phyloP scores from a whole-genome alignment of 2,797 vertebrate species.

The Heliangelus exortis region DNA sequence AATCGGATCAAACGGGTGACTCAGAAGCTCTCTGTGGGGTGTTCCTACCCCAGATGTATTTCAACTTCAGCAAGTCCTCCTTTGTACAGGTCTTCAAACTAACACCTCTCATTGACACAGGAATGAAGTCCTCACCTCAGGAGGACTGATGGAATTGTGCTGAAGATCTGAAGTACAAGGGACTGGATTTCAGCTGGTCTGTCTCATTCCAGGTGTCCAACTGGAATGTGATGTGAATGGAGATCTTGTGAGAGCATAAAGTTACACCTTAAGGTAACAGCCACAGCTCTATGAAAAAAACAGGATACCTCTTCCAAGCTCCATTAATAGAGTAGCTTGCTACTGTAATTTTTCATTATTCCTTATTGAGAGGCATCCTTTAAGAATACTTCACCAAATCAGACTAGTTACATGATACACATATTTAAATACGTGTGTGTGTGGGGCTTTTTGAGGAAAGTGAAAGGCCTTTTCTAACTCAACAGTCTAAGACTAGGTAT shows the following conservation, averaged over 20 bases:
- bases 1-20: not conserved
- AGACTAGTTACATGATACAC: not conserved
- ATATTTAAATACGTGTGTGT: fast-evolving
- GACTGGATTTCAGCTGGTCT: not conserved
- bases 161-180: not conserved
- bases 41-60: not conserved
- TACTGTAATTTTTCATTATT: not conserved
- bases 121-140: not conserved
- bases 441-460: not conserved
- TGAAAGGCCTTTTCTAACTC: not conserved
- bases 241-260: not conserved
- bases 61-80: not conserved
- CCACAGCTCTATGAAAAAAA: not conserved
- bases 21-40: not conserved
- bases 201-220: not conserved
- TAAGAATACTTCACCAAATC: not conserved
- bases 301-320: not conserved
- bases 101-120: not conserved
- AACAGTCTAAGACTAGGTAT: not conserved
- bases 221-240: not conserved
- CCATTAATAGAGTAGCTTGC: not conserved
- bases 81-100: not conserved
- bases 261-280: not conserved
- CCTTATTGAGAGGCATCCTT: not conserved
- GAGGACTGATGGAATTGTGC: not conserved